A percentile compares a stretch with the other conserved stretches of the same genome.
These are phyloP conservation scores for Phaonia tiefii DNA, from an alignment of 2,888 invertebrate species.

Conservation along the genomic window DNA sequence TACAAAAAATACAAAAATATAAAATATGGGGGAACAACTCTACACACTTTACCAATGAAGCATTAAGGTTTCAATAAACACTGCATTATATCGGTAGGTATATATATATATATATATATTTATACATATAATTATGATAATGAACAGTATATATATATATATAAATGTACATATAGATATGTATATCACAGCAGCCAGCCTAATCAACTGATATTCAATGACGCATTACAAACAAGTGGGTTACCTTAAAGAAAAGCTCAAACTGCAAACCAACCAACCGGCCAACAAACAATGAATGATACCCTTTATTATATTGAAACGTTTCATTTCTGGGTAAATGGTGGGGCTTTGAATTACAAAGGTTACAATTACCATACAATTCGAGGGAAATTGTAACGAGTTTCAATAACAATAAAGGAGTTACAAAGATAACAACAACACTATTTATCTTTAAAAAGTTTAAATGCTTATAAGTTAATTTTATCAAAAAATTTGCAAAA, in stretches of 20 bases:
- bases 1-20: neutral
- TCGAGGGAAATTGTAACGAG: constrained; percentile 1
- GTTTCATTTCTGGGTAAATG: too few relatives aligned
- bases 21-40: constrained; percentile 41
- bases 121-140: neutral
- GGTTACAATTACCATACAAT: too few relatives aligned
- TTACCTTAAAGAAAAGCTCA: constrained; percentile 37
- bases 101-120: neutral
- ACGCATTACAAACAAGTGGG: constrained; percentile 62
- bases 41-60: constrained; percentile 47
- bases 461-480: too few relatives aligned
- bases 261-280: neutral
- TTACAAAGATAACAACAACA: too few relatives aligned
- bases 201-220: constrained; percentile 43
- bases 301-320: neutral
- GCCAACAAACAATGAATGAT: neutral
- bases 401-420: neutral
- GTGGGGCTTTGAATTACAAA: too few relatives aligned
- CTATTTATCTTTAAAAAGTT: too few relatives aligned
- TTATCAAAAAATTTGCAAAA: too few relatives aligned
- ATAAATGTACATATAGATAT: constrained; percentile 18
- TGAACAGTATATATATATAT: constrained; percentile 13
- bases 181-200: neutral
- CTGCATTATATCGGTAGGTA: constrained; percentile 2
- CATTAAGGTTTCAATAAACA: constrained; percentile 57